Conservation (phyloP, 30 jellyfish, hydroid and myxozoan genomes). For the Clytia hemisphaerica region DNA sequence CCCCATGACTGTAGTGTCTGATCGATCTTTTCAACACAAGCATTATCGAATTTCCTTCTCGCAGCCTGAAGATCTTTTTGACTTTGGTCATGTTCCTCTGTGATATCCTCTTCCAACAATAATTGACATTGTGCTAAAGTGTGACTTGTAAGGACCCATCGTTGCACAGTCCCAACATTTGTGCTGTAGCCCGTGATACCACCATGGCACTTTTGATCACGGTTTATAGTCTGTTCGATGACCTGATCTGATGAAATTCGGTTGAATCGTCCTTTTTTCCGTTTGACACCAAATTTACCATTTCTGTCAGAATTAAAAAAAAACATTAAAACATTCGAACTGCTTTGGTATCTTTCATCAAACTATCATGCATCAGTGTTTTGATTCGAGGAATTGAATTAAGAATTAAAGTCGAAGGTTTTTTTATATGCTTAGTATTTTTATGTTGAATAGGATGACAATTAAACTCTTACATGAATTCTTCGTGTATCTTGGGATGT, state of each 20-base stretch:
- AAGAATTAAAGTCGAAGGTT: no score
- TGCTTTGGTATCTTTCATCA: no score
- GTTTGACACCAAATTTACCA: conserved; percentile 15
- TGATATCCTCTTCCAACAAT: conserved; percentile 16
- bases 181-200: conserved; percentile 39
- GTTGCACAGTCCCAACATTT: conserved; percentile 38
- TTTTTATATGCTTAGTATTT: no score
- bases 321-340: no score
- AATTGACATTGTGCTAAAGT: conserved; percentile 13
- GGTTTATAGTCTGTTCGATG: conserved; percentile 38
- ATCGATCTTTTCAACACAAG: conserved; percentile 4
- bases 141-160: conserved; percentile 55
- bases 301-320: neutral
- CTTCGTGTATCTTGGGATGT: conserved; percentile 16
- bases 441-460: no score
- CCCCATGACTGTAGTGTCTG: conserved; percentile 17
- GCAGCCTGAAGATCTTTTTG: conserved; percentile 27
- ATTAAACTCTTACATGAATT: neutral
- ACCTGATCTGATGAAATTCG: conserved; percentile 33
- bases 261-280: conserved; percentile 8
- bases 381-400: no score
- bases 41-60: conserved; percentile 22
- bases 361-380: no score
- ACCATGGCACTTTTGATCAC: no score
- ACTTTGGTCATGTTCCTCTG: neutral